Percentiles rank a stretch among this genome's conserved stretches.
phyloP scores from a whole-genome alignment of 2,113 vertebrate species.

The Falco punctatus region DNA sequence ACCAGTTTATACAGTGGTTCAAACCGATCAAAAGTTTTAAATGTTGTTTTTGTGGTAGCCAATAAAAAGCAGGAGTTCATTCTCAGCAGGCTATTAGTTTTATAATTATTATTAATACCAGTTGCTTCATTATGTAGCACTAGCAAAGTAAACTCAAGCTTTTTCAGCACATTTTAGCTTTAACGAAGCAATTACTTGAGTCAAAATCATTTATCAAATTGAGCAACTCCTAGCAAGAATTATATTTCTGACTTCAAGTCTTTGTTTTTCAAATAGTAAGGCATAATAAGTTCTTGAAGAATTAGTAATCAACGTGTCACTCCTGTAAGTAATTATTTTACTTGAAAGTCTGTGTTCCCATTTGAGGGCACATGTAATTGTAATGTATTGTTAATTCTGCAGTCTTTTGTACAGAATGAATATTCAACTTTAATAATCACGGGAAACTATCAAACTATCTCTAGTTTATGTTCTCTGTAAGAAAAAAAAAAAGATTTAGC shows the following conservation, averaged over 20 bases:
- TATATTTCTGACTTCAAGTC: constrained; percentile 47
- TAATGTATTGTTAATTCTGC: constrained; percentile 58
- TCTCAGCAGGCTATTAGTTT: constrained; percentile 37
- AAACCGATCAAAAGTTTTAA: constrained; percentile 7
- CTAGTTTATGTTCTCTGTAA: not conserved
- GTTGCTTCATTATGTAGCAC: constrained; percentile 38
- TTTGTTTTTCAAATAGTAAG: constrained; percentile 65
- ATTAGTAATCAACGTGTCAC: constrained; percentile 64
- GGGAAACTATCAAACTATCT: constrained; percentile 45
- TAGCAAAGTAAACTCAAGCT: constrained; percentile 45
- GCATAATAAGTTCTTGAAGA: constrained; percentile 60
- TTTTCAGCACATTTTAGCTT: constrained; percentile 61
- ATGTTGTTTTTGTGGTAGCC: not conserved
- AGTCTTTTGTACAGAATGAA: constrained; percentile 49
- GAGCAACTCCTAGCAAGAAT: constrained; percentile 55
- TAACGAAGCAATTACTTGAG: constrained; percentile 65
- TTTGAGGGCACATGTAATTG: constrained; percentile 53
- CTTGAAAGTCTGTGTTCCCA: constrained; percentile 53
- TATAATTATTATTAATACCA: constrained; percentile 63
- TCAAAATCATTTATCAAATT: constrained; percentile 65
- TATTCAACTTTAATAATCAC: constrained; percentile 51
- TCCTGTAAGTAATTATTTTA: constrained; percentile 62
- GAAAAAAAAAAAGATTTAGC: constrained; percentile 8
- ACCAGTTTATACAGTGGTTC: not conserved
- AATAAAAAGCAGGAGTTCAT: constrained; percentile 29